Evolutionary conservation across 2,888 invertebrate species (phyloP).

Genomic region (Mythimna pallens): DNA sequence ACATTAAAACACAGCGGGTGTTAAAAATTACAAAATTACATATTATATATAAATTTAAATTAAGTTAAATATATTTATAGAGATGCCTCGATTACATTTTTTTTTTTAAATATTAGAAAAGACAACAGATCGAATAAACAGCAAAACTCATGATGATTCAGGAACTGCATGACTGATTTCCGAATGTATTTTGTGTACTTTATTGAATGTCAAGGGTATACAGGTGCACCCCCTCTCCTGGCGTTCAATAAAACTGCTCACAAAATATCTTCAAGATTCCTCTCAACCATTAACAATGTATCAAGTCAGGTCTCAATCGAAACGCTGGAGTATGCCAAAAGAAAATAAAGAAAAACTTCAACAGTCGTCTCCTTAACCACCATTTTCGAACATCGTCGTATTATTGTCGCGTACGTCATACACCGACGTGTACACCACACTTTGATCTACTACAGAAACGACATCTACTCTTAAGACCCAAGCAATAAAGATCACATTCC

Average conservation of each 20-base stretch:
- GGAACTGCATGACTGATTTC: background rate
- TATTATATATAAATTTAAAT: no score
- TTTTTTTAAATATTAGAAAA: no score
- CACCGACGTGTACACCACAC: slow-evolving; percentile 77
- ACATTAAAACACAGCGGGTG: no score
- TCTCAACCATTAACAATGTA: background rate
- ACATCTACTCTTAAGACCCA: slow-evolving; percentile 68
- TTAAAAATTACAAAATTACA: no score
- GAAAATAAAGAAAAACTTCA: slow-evolving; percentile 30
- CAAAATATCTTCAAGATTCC: background rate
- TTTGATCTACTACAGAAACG: slow-evolving; percentile 79
- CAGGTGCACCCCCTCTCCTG: no score
- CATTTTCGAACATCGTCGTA: slow-evolving; percentile 82
- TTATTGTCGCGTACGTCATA: slow-evolving; percentile 85
- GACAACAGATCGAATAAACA: no score
- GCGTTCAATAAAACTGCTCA: background rate
- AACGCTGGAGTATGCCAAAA: background rate
- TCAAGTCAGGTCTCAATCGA: background rate
- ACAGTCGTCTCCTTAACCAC: slow-evolving; percentile 77
- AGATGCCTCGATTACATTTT: no score
- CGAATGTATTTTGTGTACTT: no score
- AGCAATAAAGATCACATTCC: slow-evolving; percentile 72
- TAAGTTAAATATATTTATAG: no score
- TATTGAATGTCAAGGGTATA: no score
- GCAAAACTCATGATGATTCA: no score